Evolutionary conservation across 2,888 invertebrate genomes (phyloP).

Genomic region (Galerucella pusilla): DNA sequence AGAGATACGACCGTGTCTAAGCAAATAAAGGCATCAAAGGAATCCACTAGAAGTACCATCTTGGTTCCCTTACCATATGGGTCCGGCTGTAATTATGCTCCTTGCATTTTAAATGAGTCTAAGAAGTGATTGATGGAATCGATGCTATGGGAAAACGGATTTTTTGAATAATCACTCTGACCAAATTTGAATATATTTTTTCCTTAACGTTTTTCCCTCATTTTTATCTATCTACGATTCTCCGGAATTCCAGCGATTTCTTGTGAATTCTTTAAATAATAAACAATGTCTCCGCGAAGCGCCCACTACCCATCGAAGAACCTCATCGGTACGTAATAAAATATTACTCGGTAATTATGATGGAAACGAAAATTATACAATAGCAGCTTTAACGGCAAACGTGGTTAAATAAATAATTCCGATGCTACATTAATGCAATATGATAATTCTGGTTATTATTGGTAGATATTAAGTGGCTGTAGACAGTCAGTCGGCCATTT

Average conservation of each 20-base stretch:
- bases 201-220: not conserved
- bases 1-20: conserved; percentile 38
- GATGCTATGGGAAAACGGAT: conserved; percentile 26
- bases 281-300: not conserved
- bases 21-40: conserved; percentile 48
- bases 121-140: conserved; percentile 41
- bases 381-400: conserved; percentile 54
- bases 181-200: conserved; percentile 19
- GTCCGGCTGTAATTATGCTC: conserved; percentile 37
- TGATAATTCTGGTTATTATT: conserved; percentile 59
- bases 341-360: conserved; percentile 46
- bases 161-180: conserved; percentile 17
- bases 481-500: conserved; percentile 58
- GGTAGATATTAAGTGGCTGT: conserved; percentile 53
- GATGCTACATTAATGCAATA: conserved; percentile 57
- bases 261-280: not conserved
- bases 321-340: conserved; percentile 43
- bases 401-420: conserved; percentile 59
- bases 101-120: conserved; percentile 37
- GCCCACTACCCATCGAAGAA: not conserved
- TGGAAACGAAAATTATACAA: conserved; percentile 46
- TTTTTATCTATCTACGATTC: not conserved
- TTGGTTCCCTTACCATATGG: conserved; percentile 43
- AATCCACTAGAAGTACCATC: conserved; percentile 41
- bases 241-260: not conserved